phyloP scores from a whole-genome alignment of 2,113 vertebrate genomes.

The Perca schrenkii region DNA sequence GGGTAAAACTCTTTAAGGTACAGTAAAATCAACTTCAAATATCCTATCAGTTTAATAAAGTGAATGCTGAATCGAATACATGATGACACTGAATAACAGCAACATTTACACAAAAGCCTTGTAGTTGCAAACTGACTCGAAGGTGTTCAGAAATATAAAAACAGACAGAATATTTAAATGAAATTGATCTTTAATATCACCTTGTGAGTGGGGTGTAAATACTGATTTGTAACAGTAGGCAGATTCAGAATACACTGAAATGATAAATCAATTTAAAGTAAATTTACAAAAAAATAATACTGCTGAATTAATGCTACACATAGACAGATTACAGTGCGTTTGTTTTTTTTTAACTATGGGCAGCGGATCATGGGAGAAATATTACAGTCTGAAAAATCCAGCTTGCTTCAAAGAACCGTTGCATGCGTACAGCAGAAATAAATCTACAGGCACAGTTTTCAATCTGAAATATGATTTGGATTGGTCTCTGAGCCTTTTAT shows the following conservation, averaged over 20 bases:
- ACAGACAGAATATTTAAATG: slow-evolving; percentile 25
- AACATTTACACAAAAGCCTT: neutral
- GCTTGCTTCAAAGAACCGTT: slow-evolving; percentile 26
- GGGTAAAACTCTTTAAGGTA: neutral
- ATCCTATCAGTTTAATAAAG: neutral
- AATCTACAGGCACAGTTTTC: slow-evolving; percentile 10
- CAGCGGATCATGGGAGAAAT: slow-evolving; percentile 5
- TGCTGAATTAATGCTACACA: slow-evolving; percentile 41
- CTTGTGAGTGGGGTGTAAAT: slow-evolving; percentile 47
- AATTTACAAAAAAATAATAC: slow-evolving; percentile 56
- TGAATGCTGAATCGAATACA: neutral
- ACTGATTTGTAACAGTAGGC: slow-evolving; percentile 56
- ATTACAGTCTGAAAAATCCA: slow-evolving; percentile 10
- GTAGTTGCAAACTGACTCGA: slow-evolving; percentile 8
- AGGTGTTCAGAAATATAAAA: slow-evolving; percentile 27
- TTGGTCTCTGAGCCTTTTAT: slow-evolving; percentile 33
- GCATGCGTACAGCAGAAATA: slow-evolving; percentile 39
- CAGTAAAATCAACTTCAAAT: slow-evolving; percentile 4
- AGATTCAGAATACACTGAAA: slow-evolving; percentile 43
- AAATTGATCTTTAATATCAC: slow-evolving; percentile 56
- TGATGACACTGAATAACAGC: neutral
- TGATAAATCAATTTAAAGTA: slow-evolving; percentile 10
- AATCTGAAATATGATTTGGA: slow-evolving; percentile 45
- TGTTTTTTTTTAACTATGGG: slow-evolving; percentile 18
- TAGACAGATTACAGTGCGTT: slow-evolving; percentile 48